These are phyloP conservation scores for Lymantria monacha DNA, from an alignment of 2,888 invertebrate species.

Conservation along the genomic window DNA sequence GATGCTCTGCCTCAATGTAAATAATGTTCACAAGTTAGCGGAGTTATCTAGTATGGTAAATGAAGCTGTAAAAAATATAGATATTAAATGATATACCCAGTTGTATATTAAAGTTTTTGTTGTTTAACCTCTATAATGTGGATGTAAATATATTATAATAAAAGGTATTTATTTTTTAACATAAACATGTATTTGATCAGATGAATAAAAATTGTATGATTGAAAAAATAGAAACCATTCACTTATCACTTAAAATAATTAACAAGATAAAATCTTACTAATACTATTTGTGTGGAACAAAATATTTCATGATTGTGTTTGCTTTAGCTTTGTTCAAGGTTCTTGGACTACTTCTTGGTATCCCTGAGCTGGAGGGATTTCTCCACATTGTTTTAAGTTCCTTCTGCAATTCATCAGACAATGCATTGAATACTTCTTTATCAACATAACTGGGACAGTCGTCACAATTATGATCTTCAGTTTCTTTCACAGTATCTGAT, in stretches of 20 bases:
- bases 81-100: conserved; percentile 78
- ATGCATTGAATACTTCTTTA: conserved; percentile 85
- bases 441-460: conserved; percentile 86
- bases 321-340: conserved; percentile 80
- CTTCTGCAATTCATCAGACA: conserved; percentile 87
- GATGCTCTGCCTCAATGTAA: conserved; percentile 77
- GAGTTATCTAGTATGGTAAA: conserved; percentile 84
- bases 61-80: conserved; percentile 82
- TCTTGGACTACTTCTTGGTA: conserved; percentile 69
- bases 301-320: conserved; percentile 86
- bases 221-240: conserved; percentile 83
- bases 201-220: conserved; percentile 80
- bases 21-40: conserved; percentile 81
- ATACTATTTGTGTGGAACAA: conserved; percentile 85
- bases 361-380: conserved; percentile 67
- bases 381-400: conserved; percentile 88
- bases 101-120: conserved; percentile 49
- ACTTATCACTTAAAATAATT: conserved; percentile 78
- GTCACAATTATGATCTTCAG: conserved; percentile 64
- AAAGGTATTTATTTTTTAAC: conserved; percentile 62
- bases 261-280: conserved; percentile 78
- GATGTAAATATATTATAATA: conserved; percentile 25
- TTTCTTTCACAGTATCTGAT: conserved; percentile 67
- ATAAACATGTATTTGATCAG: conserved; percentile 82
- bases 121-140: conserved; percentile 32